Evolutionary conservation across 2,113 vertebrate species (phyloP).

Genomic region (cattle (Bos taurus)): ARS-UCD2.0 NC_037352.1:40164501-40165000

Average conservation of each 20-base stretch:
- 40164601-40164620: not conserved
- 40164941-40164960: not conserved
- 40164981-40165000: not conserved
- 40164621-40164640: not conserved
- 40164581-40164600: not conserved
- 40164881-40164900: not conserved
- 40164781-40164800: not conserved
- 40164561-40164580: not conserved
- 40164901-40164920: conserved; percentile 1
- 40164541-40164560: not conserved
- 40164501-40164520: no score
- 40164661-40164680: not conserved
- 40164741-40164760: not conserved
- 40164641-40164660: not conserved
- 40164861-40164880: not conserved
- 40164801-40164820: not conserved
- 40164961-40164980: not conserved
- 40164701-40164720: not conserved
- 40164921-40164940: not conserved
- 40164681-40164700: not conserved
- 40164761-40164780: not conserved
- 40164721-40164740: not conserved
- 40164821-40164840: not conserved
- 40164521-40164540: not conserved
- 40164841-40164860: not conserved